Conservation (phyloP, 1,140 invertebrate species). For the Drosophila mayri region DNA sequence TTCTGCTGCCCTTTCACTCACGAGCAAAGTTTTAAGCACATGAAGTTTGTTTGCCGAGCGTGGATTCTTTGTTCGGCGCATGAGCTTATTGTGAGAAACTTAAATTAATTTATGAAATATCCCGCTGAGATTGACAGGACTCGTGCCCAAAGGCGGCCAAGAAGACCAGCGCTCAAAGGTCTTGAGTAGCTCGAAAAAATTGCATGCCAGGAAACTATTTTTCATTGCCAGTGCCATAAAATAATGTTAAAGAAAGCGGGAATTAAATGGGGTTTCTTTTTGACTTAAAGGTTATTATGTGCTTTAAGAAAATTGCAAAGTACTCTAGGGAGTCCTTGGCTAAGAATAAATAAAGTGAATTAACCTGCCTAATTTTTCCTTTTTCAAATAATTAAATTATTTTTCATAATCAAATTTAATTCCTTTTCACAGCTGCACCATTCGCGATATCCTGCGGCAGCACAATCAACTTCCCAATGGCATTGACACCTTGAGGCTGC, state of each 20-base stretch:
- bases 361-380: neutral
- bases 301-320: too few species aligned
- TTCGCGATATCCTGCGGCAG: conserved; percentile 88
- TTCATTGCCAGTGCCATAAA: neutral
- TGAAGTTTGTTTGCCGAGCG: conserved; percentile 59
- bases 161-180: neutral
- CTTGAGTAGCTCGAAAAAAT: neutral
- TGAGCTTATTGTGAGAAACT: conserved; percentile 74
- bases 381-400: neutral
- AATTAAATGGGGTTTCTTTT: neutral
- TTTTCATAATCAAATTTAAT: neutral
- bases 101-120: conserved; percentile 79
- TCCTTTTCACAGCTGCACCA: conserved; percentile 86
- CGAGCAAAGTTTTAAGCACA: conserved; percentile 78
- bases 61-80: conserved; percentile 33
- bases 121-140: conserved; percentile 61
- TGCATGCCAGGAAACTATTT: neutral
- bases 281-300: neutral
- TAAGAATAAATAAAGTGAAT: neutral
- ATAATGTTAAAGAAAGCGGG: neutral
- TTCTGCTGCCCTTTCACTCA: conserved; percentile 41
- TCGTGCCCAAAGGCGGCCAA: conserved; percentile 7
- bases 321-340: neutral
- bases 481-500: conserved; percentile 89
- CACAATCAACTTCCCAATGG: conserved; percentile 91